These are phyloP conservation scores for Zaprionus kolodkinae DNA, from an alignment of 1,140 invertebrate genomes.

Conservation along the genomic window DNA sequence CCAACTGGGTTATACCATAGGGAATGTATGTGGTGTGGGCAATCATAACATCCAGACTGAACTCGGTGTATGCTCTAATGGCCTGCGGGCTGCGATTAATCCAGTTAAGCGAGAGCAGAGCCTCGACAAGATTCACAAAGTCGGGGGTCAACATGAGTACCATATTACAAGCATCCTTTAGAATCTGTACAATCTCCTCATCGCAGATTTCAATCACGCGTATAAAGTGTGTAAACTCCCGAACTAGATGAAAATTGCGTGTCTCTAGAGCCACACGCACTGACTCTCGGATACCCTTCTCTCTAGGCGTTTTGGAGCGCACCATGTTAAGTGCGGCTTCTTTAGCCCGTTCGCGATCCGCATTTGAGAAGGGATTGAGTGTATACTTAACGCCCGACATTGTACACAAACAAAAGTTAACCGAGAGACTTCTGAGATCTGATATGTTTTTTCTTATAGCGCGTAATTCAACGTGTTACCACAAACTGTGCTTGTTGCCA, in stretches of 20 bases:
- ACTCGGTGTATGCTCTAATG: constrained; percentile 86
- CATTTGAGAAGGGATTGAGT: constrained; percentile 61
- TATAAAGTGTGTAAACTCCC: constrained; percentile 70
- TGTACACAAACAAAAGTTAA: constrained; percentile 4
- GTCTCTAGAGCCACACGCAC: constrained; percentile 59
- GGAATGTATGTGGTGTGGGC: constrained; percentile 87
- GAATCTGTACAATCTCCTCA: constrained; percentile 85
- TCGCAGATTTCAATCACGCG: constrained; percentile 72
- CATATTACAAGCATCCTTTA: constrained; percentile 86
- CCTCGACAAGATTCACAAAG: constrained; percentile 87
- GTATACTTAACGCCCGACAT: constrained; percentile 75
- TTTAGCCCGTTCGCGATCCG: constrained; percentile 68
- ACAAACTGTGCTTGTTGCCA: not conserved
- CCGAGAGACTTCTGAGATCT: not conserved
- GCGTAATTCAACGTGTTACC: constrained; percentile 31
- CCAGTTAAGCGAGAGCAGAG: constrained; percentile 87
- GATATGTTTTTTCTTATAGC: constrained; percentile 36
- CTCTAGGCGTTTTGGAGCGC: constrained; percentile 61
- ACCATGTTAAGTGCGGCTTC: constrained; percentile 69
- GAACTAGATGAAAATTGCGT: constrained; percentile 60
- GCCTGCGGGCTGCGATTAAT: constrained; percentile 84
- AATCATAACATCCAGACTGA: constrained; percentile 87
- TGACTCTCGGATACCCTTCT: constrained; percentile 63
- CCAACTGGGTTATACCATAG: constrained; percentile 86
- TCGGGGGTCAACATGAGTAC: constrained; percentile 86